Base-by-base conservation (phyloP, 2,888 invertebrate species). In the Psylliodes chrysocephalus region DNA sequence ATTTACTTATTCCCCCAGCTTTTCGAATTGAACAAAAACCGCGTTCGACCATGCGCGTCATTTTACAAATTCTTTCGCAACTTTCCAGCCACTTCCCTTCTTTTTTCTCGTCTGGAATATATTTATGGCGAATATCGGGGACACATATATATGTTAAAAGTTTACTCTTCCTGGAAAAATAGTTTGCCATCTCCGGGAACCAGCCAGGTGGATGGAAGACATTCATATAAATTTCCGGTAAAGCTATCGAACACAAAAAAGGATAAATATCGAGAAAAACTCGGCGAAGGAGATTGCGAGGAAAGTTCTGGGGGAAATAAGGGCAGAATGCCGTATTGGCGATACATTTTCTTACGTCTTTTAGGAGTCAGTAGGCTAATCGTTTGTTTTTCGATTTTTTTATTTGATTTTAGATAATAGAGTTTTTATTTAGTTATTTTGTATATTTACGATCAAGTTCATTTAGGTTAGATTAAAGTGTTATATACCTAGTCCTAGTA, bases 201-300 rank as follows among this genome's bases (percentile, higher is more conserved):
- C 64, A 68, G 56, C 67, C 71, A 71, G 73, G 69, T 70, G 71
- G 67, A 71, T 69, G 64, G 66, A 56, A 69, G 67, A 75, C 75
- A 72, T 71, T 66, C 73, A 73, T 75, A 73, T 73, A 73, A 73
- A 75, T 75, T 75, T 75, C 75, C 75, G 71, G 69, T 59, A 67
- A 66, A 71, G 72, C 73, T 71, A 73, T 73, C 68, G 73, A 71
- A 71, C 70, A 73, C 70, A 67, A 71, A 73, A 69, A 70, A 70
- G 73, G 71, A 71, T 70, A 71, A 73, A 73, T 71, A 73, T 72
- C 71, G 66, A 15, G 47, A 49, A 38, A 57, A 57, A 33, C n/a
- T 35, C 8, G 49, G 25, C 19, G 28, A 54, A 54, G 42, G 28
- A 28, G 42, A 54, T 42, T 15, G 25, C 10, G 42, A 28, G n/a